Conservation (phyloP, 1,140 invertebrate genomes). For the Temnothorax nylanderi region DNA sequence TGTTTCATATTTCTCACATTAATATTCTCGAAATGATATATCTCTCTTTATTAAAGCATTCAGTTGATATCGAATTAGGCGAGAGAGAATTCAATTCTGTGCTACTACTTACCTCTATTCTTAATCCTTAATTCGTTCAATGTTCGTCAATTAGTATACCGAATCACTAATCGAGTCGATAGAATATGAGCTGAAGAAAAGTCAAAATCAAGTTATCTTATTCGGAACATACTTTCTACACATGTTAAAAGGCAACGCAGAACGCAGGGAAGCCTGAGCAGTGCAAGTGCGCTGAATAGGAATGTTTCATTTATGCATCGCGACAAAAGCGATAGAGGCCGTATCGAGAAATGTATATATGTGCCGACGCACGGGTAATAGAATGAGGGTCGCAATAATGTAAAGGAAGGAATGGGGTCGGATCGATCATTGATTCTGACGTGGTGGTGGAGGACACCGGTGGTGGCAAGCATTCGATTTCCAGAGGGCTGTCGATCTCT, state of each 20-base stretch:
- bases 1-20: neutral
- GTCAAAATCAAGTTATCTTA: neutral
- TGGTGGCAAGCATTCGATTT: constrained; percentile 24
- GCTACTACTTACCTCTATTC: neutral
- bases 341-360: constrained; percentile 57
- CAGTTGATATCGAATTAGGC: neutral
- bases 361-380: constrained; percentile 41
- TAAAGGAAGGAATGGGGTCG: constrained; percentile 43
- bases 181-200: neutral
- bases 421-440: constrained; percentile 50
- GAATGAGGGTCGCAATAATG: constrained; percentile 47
- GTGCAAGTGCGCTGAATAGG: neutral
- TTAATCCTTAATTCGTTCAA: neutral
- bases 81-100: neutral
- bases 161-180: neutral
- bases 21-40: neutral
- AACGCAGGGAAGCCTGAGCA: neutral
- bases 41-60: neutral
- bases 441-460: constrained; percentile 24
- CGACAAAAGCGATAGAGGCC: constrained; percentile 48
- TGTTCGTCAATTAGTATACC: neutral
- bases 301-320: constrained; percentile 56
- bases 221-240: neutral
- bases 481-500: constrained; percentile 39
- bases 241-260: neutral